These are phyloP conservation scores for Manis crassicaudata DNA, from an alignment of 2,797 vertebrate species.

Conservation along the genomic window DNA sequence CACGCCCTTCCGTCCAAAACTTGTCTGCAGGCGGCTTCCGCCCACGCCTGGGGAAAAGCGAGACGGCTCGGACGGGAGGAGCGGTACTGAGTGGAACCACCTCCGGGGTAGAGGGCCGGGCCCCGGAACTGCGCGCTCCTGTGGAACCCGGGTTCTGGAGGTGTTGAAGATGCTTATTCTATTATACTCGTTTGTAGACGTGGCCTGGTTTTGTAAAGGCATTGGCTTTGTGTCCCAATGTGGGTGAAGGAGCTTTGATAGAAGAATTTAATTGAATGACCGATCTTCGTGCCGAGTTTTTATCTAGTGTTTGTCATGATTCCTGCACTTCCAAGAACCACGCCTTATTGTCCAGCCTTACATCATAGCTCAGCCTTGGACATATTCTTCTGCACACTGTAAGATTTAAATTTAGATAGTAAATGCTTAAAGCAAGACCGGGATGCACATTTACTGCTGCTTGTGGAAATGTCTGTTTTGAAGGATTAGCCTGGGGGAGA, in stretches of 20 bases:
- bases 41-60: accelerated
- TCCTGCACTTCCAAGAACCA: neutral
- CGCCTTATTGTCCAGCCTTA: neutral
- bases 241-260: neutral
- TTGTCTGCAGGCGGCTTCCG: accelerated
- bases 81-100: neutral
- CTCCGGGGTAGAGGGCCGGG: neutral
- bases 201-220: neutral
- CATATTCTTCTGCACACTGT: neutral
- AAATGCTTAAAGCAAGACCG: neutral
- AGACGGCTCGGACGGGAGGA: accelerated
- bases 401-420: neutral
- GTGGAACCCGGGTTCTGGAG: neutral
- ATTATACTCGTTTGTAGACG: neutral
- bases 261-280: neutral
- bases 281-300: neutral
- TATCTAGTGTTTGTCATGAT: neutral
- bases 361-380: neutral
- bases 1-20: neutral
- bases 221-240: neutral
- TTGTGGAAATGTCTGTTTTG: neutral
- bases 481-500: neutral
- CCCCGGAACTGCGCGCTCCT: neutral
- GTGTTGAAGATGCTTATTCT: neutral
- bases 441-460: neutral